Percentiles rank a stretch among this genome's conserved stretches.
Conservation (phyloP, 2,113 vertebrate genomes). For the Mustela nigripes region DNA sequence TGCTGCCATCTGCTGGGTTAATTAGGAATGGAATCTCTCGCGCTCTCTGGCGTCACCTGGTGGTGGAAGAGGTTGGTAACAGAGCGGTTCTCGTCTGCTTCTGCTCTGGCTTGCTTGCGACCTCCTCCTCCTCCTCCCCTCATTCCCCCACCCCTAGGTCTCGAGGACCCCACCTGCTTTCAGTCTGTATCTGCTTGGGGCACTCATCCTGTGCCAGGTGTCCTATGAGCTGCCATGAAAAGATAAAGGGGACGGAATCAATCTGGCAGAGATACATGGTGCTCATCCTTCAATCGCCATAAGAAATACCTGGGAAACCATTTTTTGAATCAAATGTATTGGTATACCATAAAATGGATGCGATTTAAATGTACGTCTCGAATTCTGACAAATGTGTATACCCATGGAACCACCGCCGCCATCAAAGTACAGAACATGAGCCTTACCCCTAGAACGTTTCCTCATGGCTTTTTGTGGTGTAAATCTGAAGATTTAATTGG, state of each 20-base stretch:
- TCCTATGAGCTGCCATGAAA: neutral
- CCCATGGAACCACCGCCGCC: neutral
- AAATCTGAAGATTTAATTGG: neutral
- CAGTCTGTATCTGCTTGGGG: neutral
- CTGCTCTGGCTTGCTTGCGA: neutral
- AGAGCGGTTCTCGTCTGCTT: too few relatives aligned
- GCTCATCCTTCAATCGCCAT: neutral
- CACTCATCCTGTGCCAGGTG: neutral
- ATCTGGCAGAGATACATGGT: neutral
- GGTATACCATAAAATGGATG: neutral
- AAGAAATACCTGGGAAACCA: neutral
- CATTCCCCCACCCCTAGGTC: rapidly evolving
- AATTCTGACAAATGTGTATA: neutral
- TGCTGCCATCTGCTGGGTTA: constrained; percentile 63
- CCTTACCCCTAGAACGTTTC: neutral
- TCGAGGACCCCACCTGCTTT: neutral
- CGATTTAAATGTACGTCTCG: neutral
- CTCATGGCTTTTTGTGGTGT: rapidly evolving
- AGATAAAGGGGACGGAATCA: neutral
- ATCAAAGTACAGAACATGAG: neutral
- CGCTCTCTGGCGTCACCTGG: constrained; percentile 35
- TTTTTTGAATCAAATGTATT: neutral
- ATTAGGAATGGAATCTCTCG: neutral
- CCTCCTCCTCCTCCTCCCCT: neutral
- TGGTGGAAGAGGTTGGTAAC: neutral